Base-by-base conservation (phyloP, 1,140 invertebrate genomes). In the Ganaspis sp. region DNA sequence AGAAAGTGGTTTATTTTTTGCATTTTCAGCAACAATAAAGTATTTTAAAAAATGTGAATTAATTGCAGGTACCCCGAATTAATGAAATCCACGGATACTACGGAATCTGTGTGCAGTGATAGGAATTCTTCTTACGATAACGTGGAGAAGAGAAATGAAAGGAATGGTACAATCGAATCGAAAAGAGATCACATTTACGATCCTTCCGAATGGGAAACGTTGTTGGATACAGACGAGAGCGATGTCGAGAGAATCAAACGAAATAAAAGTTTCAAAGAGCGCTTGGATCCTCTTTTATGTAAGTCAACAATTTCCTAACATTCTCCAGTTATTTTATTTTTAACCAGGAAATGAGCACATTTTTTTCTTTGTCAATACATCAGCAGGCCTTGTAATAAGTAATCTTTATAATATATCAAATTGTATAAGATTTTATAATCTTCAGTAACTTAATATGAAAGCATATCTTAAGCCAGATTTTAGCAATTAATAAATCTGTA, bases 71-170 rank as follows among this genome's bases (percentile, higher is more conserved):
- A 90, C 81, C 90, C 90, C 78, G 88, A 90, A 84, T 82, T 91
- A 76, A 77, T 91, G 23, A 91, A 90, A 71, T 78, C 89, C 19
- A 84, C 89, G 21, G 87, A 91, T 37, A 83, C 85, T 38, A 87
- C 84, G 45, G 88, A 90, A 76, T 88, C 89, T 45, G 84, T 90
- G 26, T 89, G 88, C 80, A 89, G 90, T 72, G 91, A 92, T 78
- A 90, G 94, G 15, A 94, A 95, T 76, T 96, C 95, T 3, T 94
- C 95, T 40, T 96, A 96, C 87, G 95, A 96, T 85, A 95, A 95
- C 84, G 94, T 95, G 0, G 94, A 94, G 73, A 91, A 86, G 26
- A 84, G 89, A 21, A 87, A 88, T 74, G 84, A 87, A 2, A 82
- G 82, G 58, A 81, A 84, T 5, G 81, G 85, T n/a, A 86, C 84